phyloP scores from a whole-genome alignment of 2,113 vertebrate genomes.

The Grammomys surdaster region DNA sequence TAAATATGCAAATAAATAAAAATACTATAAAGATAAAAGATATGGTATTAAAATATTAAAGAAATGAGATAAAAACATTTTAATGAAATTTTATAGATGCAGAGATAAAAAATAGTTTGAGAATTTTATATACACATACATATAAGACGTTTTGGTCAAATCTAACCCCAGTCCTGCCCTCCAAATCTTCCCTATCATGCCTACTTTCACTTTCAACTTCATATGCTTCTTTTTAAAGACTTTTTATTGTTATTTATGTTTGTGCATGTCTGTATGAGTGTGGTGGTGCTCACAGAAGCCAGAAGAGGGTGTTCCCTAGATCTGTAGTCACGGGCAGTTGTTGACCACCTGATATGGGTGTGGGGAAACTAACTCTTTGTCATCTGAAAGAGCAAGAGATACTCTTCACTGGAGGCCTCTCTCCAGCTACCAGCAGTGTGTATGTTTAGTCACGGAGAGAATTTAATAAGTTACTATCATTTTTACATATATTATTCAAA shows the following conservation, averaged over 20 bases:
- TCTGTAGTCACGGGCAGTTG: neutral
- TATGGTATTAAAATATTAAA: neutral
- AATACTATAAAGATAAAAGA: neutral
- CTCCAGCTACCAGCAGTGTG: neutral
- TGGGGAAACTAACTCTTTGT: neutral
- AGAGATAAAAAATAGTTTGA: neutral
- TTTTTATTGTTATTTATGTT: neutral
- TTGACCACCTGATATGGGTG: neutral
- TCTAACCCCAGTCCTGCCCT: neutral
- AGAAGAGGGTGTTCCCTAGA: neutral
- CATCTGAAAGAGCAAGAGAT: neutral
- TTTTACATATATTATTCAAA: constrained; percentile 48
- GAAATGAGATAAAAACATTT: neutral
- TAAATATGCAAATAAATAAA: too few species aligned
- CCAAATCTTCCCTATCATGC: neutral
- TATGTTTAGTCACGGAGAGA: constrained; percentile 45
- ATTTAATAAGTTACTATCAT: constrained; percentile 26
- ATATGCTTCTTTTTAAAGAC: neutral
- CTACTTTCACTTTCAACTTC: neutral
- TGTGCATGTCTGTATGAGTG: neutral
- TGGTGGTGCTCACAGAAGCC: neutral
- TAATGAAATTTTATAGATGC: neutral
- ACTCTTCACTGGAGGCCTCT: neutral
- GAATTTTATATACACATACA: neutral
- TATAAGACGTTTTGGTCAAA: neutral